A percentile compares a stretch with the other conserved stretches of the same genome.
phyloP scores from a whole-genome alignment of 2,888 invertebrate genomes.

The Euspilapteryx auroguttella region DNA sequence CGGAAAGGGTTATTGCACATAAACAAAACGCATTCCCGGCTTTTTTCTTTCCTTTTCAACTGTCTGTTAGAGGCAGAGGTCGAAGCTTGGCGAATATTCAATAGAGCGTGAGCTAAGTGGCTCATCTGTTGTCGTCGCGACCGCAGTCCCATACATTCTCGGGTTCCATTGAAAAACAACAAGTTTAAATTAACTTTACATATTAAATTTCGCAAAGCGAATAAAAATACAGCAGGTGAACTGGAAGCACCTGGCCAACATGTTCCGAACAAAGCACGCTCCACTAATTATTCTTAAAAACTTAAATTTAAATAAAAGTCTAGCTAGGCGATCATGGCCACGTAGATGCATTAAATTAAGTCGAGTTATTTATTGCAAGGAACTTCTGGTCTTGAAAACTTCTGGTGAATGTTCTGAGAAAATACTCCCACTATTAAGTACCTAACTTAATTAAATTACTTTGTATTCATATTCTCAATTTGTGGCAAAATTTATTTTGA shows the following conservation, averaged over 20 bases:
- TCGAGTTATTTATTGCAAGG: no score
- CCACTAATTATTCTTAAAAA: constrained; percentile 27
- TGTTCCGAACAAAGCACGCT: constrained; percentile 29
- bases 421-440: no score
- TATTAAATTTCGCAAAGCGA: constrained; percentile 45
- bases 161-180: constrained; percentile 31
- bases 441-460: no score
- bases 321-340: no score
- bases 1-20: neutral
- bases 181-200: constrained; percentile 23
- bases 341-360: no score
- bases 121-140: constrained; percentile 31
- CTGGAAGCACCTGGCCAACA: constrained; percentile 42
- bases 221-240: constrained; percentile 41
- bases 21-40: neutral
- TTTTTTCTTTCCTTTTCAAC: constrained; percentile 2
- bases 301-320: no score
- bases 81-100: constrained; percentile 20
- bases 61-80: constrained; percentile 1
- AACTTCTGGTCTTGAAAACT: no score
- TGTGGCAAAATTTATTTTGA: no score
- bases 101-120: constrained; percentile 40
- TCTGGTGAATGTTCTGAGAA: no score
- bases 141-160: constrained; percentile 30
- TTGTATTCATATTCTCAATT: no score